phyloP scores from a whole-genome alignment of 2,797 vertebrate species.

The Notolabrus celidotus region DNA sequence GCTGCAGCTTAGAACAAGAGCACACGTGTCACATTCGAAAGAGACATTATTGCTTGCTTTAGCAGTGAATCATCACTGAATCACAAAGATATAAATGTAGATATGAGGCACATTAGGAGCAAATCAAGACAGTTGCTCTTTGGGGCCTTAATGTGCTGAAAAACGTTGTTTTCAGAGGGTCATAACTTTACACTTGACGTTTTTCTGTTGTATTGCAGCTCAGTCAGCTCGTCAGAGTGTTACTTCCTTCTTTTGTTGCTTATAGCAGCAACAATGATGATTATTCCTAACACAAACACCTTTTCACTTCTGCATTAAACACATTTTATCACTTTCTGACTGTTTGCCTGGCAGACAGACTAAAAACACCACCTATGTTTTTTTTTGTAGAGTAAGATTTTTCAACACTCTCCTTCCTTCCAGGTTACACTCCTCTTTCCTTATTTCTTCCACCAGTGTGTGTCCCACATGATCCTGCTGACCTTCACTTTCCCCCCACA shows the following conservation, averaged over 20 bases:
- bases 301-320: not conserved
- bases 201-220: not conserved
- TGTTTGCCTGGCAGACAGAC: not conserved
- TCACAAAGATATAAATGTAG: conserved; percentile 17
- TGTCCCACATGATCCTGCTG: conserved; percentile 30
- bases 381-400: not conserved
- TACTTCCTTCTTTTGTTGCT: not conserved
- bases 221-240: too few relatives aligned
- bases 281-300: not conserved
- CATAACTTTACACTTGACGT: not conserved
- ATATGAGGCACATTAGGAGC: conserved; percentile 1
- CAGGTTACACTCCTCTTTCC: conserved; percentile 20
- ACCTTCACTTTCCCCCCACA: conserved; percentile 9
- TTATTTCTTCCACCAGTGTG: conserved; percentile 39
- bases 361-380: not conserved
- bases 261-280: not conserved
- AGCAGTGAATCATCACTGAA: conserved; percentile 47
- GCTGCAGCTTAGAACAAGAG: conserved; percentile 40
- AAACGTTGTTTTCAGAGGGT: not conserved
- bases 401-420: conserved; percentile 26
- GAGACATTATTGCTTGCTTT: conserved; percentile 4
- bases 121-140: not conserved
- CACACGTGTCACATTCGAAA: conserved; percentile 27
- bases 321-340: not conserved
- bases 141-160: not conserved